A percentile compares a stretch with the other conserved stretches of the same genome.
Evolutionary conservation across 2,888 invertebrate genomes (phyloP).

Genomic region (Plemyria rubiginata): DNA sequence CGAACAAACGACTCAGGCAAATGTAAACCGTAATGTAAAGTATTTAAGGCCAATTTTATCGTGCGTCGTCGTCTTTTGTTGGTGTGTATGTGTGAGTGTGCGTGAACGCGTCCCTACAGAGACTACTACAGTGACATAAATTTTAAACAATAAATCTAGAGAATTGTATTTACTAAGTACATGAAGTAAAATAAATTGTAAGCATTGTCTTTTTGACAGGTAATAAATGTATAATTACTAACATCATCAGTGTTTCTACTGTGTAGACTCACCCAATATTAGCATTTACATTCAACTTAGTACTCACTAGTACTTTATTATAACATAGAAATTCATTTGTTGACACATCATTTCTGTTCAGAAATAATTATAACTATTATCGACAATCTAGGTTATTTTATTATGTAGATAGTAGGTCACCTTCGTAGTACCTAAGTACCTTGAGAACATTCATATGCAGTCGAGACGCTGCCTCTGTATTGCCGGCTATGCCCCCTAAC

Average conservation of each 20-base stretch:
- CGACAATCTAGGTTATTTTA: constrained; percentile 2
- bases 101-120: constrained; percentile 59
- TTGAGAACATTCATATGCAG: no score
- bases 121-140: constrained; percentile 70
- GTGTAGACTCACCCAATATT: not conserved
- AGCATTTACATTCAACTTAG: not conserved
- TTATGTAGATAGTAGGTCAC: not conserved
- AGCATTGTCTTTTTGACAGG: constrained; percentile 81
- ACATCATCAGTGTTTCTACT: constrained; percentile 49
- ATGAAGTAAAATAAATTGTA: constrained; percentile 74
- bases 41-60: constrained; percentile 44
- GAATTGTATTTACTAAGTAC: constrained; percentile 85
- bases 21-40: constrained; percentile 63
- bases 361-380: constrained; percentile 4
- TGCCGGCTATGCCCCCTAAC: no score
- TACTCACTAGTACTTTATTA: not conserved
- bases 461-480: no score
- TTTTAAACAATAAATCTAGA: constrained; percentile 68
- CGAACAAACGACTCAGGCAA: constrained; percentile 80
- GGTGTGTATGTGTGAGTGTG: constrained; percentile 69
- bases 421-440: no score
- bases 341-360: not conserved
- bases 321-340: not conserved
- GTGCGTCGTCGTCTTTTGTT: constrained; percentile 70
- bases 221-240: constrained; percentile 81